Conservation (phyloP, 2,797 vertebrate species). For the Rhinatrema bivittatum region DNA sequence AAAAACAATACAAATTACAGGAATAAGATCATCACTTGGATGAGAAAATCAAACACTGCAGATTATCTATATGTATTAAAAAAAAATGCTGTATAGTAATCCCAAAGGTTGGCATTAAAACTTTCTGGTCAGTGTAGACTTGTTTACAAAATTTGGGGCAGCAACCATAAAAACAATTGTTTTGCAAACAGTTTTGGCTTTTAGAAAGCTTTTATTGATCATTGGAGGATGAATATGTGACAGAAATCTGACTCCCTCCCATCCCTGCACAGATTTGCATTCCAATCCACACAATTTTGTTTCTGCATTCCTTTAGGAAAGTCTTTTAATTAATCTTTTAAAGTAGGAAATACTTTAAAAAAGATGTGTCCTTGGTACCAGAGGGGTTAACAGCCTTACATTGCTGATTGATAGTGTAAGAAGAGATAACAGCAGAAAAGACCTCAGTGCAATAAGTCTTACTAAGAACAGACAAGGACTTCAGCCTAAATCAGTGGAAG, state of each 20-base stretch:
- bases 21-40: no score
- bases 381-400: slow-evolving; percentile 18
- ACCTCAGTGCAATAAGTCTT: slow-evolving; percentile 1
- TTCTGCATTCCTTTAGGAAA: no score
- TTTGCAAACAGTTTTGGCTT: no score
- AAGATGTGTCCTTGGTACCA: no score
- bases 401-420: slow-evolving; percentile 1
- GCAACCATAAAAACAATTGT: slow-evolving; percentile 48
- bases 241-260: slow-evolving; percentile 45
- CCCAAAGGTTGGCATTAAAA: slow-evolving; percentile 72
- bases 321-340: no score
- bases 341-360: no score
- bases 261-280: no score
- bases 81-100: slow-evolving; percentile 31
- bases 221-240: slow-evolving; percentile 31
- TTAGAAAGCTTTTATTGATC: no score
- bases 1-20: no score
- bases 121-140: slow-evolving; percentile 58
- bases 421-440: slow-evolving; percentile 7
- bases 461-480: slow-evolving; percentile 5
- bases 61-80: no score
- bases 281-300: no score
- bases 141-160: slow-evolving; percentile 61
- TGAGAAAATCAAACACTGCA: no score
- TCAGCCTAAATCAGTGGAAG: not conserved